Evolutionary conservation across 2,113 vertebrate genomes (phyloP).

Genomic region (Delphinus delphis): DNA sequence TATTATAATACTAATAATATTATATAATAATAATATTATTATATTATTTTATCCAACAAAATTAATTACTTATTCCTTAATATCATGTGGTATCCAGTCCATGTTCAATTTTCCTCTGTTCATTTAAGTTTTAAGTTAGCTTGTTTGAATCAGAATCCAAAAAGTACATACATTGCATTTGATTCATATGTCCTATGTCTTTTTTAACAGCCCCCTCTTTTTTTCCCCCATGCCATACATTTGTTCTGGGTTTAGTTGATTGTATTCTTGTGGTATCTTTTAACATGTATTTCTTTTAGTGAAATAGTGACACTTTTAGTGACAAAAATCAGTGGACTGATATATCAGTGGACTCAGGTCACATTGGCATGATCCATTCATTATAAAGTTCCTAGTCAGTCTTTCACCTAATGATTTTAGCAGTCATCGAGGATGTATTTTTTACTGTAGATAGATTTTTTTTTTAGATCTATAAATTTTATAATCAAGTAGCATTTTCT

Average conservation of each 20-base stretch:
- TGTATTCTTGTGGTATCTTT: neutral
- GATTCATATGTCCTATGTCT: neutral
- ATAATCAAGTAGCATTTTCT: conserved; percentile 12
- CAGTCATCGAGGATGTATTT: neutral
- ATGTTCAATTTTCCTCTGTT: neutral
- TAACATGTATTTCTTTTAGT: neutral
- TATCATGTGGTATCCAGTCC: neutral
- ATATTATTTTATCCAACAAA: neutral
- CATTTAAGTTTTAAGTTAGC: neutral
- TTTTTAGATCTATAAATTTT: neutral
- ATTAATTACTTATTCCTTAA: neutral
- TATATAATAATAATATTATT: no score
- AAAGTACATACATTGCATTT: neutral
- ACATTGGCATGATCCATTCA: neutral
- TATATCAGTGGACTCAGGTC: neutral
- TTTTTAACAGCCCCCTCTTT: neutral
- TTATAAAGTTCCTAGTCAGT: neutral
- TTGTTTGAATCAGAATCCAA: neutral
- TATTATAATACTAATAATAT: neutral
- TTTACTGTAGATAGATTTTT: neutral
- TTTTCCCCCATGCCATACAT: neutral
- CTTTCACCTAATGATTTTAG: neutral
- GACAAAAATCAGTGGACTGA: neutral
- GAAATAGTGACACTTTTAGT: neutral
- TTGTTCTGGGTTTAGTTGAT: neutral